Evolutionary conservation across 2,888 invertebrate genomes (phyloP).

Genomic region (Pristionchus mayeri): DNA sequence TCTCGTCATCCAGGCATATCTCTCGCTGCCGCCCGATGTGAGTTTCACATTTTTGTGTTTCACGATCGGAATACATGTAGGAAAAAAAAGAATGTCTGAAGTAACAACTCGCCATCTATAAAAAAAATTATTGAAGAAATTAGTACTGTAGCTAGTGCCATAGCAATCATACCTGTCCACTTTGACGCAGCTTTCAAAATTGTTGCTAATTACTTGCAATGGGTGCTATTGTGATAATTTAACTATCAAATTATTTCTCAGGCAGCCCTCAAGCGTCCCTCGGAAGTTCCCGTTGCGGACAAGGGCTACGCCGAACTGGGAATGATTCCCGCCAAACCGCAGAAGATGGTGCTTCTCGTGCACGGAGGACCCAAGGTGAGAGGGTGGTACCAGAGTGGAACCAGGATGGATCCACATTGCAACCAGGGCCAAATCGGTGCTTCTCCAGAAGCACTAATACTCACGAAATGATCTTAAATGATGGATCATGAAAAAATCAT

Average conservation of each 20-base stretch:
- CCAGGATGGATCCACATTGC: too few species aligned
- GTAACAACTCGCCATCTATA: too few species aligned
- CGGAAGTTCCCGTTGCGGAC: constrained; percentile 68
- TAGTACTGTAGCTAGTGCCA: too few species aligned
- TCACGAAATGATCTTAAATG: neutral
- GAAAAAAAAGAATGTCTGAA: too few species aligned
- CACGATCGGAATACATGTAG: too few species aligned
- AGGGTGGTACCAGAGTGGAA: too few species aligned
- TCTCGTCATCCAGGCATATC: constrained; percentile 73
- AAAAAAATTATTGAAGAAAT: too few species aligned
- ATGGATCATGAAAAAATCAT: neutral
- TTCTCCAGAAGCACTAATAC: neutral
- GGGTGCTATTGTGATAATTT: neutral
- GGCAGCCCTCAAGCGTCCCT: constrained; percentile 61
- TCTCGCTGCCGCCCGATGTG: constrained; percentile 71
- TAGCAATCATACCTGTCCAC: too few species aligned
- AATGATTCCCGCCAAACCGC: constrained; percentile 70
- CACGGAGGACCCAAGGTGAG: constrained; percentile 73
- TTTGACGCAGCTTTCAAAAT: too few species aligned
- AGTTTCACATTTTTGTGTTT: neutral
- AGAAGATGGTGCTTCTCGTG: constrained; percentile 72
- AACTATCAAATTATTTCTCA: constrained; percentile 1
- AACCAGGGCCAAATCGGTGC: neutral
- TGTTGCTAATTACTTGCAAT: neutral
- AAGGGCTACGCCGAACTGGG: constrained; percentile 70